Conservation (phyloP, 1,140 invertebrate genomes). For the Drosophila sproati region DNA sequence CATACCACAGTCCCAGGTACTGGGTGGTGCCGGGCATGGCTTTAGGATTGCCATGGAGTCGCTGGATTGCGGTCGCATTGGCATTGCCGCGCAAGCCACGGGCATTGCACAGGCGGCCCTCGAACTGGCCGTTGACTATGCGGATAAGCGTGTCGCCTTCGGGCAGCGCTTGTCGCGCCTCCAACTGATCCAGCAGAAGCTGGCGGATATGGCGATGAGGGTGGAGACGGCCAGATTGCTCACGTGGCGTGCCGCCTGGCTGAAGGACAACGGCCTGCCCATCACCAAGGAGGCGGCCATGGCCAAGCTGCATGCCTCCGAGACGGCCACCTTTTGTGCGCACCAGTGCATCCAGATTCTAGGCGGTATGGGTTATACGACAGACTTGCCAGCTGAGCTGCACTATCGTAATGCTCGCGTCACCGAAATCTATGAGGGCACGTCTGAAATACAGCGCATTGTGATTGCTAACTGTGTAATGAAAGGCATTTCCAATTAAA, state of each 20-base stretch:
- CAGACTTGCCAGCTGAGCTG: slow-evolving; percentile 97
- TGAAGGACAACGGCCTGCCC: slow-evolving; percentile 94
- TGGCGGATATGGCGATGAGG: slow-evolving; percentile 95
- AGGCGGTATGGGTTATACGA: slow-evolving; percentile 97
- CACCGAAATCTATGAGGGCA: slow-evolving; percentile 97
- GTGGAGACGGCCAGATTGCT: slow-evolving; percentile 93
- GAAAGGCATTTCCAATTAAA: slow-evolving; percentile 20
- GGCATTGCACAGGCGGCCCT: slow-evolving; percentile 96
- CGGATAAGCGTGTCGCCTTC: slow-evolving; percentile 94
- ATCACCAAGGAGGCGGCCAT: slow-evolving; percentile 98
- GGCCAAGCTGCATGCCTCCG: slow-evolving; percentile 97
- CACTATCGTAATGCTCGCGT: slow-evolving; percentile 96
- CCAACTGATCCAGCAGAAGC: slow-evolving; percentile 95
- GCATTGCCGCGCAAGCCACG: slow-evolving; percentile 94
- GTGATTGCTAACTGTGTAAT: slow-evolving; percentile 90
- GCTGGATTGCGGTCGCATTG: slow-evolving; percentile 94
- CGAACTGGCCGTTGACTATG: slow-evolving; percentile 97
- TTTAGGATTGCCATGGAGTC: slow-evolving; percentile 98
- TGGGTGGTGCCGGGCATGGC: slow-evolving; percentile 91
- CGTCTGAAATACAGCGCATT: slow-evolving; percentile 97
- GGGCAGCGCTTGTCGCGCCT: slow-evolving; percentile 93
- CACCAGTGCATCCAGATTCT: slow-evolving; percentile 88
- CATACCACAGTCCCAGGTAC: slow-evolving; percentile 91
- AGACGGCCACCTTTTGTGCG: slow-evolving; percentile 95
- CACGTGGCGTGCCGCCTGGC: slow-evolving; percentile 95